phyloP scores from a whole-genome alignment of 2,113 vertebrate genomes.

The Megatriorchis doriae region DNA sequence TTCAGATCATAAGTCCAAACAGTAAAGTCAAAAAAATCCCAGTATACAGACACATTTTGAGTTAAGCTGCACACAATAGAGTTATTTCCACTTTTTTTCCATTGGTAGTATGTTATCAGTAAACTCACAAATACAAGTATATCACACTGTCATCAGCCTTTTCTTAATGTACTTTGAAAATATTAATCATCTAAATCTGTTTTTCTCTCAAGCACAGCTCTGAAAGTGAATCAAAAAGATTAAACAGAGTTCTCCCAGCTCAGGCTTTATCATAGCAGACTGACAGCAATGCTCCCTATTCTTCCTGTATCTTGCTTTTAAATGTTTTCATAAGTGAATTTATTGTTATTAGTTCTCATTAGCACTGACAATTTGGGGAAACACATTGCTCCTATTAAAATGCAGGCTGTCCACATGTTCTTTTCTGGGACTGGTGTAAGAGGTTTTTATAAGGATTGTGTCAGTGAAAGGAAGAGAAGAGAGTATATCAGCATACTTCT shows the following conservation, averaged over 20 bases:
- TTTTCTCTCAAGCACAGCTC: background rate
- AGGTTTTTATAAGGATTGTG: background rate
- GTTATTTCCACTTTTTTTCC: background rate
- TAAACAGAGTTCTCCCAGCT: background rate
- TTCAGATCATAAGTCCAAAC: background rate
- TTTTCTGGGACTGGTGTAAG: background rate
- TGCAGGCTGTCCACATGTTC: background rate
- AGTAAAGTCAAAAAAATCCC: background rate
- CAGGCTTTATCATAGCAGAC: background rate
- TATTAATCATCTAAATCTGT: background rate
- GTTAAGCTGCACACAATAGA: background rate
- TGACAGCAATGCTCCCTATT: background rate
- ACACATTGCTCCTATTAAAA: background rate
- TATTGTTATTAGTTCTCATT: background rate
- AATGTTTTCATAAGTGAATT: background rate
- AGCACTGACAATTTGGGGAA: background rate
- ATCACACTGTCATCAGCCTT: background rate
- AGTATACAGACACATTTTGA: background rate
- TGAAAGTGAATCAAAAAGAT: constrained; percentile 11
- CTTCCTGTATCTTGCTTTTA: background rate
- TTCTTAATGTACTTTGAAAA: background rate
- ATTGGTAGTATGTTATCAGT: background rate
- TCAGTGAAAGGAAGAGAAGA: background rate
- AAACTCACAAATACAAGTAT: background rate
- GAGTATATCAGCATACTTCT: background rate